Percentiles rank a stretch among this genome's conserved stretches.
These are phyloP conservation scores for Microplitis demolitor DNA, from an alignment of 1,140 invertebrate genomes.

Conservation along the genomic window DNA sequence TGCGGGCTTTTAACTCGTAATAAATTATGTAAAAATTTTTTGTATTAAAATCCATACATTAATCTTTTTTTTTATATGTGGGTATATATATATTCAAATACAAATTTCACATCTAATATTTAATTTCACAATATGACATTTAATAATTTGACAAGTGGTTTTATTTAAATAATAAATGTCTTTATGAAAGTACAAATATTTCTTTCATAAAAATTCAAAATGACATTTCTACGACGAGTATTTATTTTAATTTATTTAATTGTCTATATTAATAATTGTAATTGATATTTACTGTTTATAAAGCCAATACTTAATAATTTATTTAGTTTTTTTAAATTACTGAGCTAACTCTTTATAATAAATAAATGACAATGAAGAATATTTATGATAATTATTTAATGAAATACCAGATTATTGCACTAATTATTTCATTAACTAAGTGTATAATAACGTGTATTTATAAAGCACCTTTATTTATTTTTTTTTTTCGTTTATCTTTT, in stretches of 20 bases:
- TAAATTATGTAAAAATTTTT: slow-evolving; percentile 14
- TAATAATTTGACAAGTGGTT: neutral
- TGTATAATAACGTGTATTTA: neutral
- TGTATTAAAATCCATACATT: slow-evolving; percentile 2
- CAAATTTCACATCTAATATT: neutral
- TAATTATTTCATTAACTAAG: neutral
- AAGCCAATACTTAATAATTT: neutral
- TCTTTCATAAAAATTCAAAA: slow-evolving; percentile 15
- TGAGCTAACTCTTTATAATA: slow-evolving; percentile 12
- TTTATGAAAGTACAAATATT: slow-evolving; percentile 47
- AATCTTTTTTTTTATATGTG: neutral
- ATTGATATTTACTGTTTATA: neutral
- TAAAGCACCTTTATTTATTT: neutral
- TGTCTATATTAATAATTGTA: neutral
- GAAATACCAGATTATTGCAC: slow-evolving; percentile 26
- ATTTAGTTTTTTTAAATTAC: slow-evolving; percentile 9
- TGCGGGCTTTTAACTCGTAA: neutral
- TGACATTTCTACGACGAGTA: neutral
- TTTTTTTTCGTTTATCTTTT: neutral
- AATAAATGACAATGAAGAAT: slow-evolving; percentile 15
- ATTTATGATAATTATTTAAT: neutral
- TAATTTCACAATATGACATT: neutral
- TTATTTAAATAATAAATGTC: slow-evolving; percentile 33
- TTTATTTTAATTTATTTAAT: slow-evolving; percentile 1
- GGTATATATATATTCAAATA: neutral